Percentiles rank a stretch among this genome's conserved stretches.
Evolutionary conservation across 92 coral and sea anemone genomes (phyloP).

Genomic region (Galaxea fascicularis): DNA sequence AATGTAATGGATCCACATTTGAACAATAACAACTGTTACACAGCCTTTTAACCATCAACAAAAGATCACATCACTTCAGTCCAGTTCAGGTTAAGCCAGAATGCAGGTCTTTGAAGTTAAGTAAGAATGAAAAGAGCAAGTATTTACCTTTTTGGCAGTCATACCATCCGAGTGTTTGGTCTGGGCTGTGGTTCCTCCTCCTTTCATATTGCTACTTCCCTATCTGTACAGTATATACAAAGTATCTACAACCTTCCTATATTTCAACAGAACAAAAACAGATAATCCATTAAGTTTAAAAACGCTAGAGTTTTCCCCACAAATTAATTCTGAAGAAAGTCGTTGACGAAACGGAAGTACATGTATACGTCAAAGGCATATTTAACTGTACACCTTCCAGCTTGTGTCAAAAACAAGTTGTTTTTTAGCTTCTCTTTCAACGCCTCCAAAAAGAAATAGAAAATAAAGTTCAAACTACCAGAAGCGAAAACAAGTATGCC

Average conservation of each 20-base stretch:
- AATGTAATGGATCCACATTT: not conserved
- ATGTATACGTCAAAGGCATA: conserved; percentile 23
- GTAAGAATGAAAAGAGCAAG: not conserved
- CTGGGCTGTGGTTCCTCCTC: conserved; percentile 78
- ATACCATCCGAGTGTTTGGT: conserved; percentile 70
- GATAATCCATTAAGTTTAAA: not conserved
- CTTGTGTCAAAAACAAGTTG: not conserved
- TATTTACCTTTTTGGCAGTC: conserved; percentile 69
- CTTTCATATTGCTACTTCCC: conserved; percentile 76
- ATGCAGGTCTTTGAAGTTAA: not conserved
- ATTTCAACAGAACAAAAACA: conserved; percentile 2
- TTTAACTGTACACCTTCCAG: conserved; percentile 6
- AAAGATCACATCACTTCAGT: not conserved
- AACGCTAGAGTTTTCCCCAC: not conserved
- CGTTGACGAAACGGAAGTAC: conserved; percentile 38
- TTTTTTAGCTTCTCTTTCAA: not conserved
- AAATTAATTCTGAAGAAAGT: not conserved
- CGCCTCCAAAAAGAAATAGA: not conserved
- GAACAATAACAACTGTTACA: not conserved
- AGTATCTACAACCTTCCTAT: conserved; percentile 98
- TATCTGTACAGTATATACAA: conserved; percentile 91
- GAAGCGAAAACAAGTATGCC: not conserved
- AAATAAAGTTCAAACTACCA: not conserved
- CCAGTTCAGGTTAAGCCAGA: not conserved
- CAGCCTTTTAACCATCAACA: not conserved